These are phyloP conservation scores for Parazoanthus atlanticus DNA, from an alignment of 92 coral and sea anemone genomes.

Conservation along the genomic window DNA sequence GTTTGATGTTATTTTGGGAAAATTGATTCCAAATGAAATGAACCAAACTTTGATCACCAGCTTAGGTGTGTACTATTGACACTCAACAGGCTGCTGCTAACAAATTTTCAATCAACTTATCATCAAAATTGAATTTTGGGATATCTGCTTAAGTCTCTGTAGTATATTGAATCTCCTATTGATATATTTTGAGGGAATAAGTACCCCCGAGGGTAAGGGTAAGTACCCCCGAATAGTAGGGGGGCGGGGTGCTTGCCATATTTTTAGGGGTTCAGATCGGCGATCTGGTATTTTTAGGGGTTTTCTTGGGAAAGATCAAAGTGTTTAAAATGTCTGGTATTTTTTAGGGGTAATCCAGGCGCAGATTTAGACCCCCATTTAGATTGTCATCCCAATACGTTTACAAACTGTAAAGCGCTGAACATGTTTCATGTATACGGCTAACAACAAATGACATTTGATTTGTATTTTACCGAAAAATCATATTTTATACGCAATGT, in stretches of 20 bases:
- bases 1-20: slow-evolving; percentile 17
- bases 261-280: background rate
- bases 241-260: background rate
- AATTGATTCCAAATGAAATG: slow-evolving; percentile 3
- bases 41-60: slow-evolving; percentile 4
- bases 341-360: background rate
- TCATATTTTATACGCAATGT: background rate
- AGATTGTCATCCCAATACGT: slow-evolving; percentile 2
- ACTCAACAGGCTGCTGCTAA: slow-evolving; percentile 6
- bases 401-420: slow-evolving; percentile 4
- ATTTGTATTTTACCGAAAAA: background rate
- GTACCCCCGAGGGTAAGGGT: background rate
- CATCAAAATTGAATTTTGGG: background rate
- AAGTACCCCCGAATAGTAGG: background rate
- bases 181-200: background rate
- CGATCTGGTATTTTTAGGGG: background rate
- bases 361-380: background rate
- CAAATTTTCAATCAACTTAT: background rate
- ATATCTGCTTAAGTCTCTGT: background rate
- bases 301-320: background rate
- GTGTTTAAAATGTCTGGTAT: background rate
- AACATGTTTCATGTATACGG: background rate
- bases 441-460: background rate
- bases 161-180: background rate
- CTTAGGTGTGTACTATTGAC: slow-evolving; percentile 5